Evolutionary conservation across 2,113 vertebrate species (phyloP).

Genomic region (Corvus hawaiiensis): DNA sequence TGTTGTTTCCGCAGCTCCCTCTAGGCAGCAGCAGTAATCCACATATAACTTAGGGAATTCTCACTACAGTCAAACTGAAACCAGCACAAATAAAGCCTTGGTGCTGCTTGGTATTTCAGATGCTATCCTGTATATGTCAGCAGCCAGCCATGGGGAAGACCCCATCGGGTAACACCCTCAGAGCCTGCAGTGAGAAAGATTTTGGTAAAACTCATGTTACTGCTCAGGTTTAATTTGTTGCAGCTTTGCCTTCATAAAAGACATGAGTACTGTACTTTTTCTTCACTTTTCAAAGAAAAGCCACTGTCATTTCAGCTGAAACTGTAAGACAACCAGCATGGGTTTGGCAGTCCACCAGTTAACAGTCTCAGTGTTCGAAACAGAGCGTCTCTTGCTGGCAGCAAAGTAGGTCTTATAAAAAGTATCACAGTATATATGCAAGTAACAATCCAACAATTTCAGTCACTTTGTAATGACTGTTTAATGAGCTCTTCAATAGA

Average conservation of each 20-base stretch:
- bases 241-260: not conserved
- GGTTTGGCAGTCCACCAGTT: not conserved
- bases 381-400: not conserved
- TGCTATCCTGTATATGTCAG: not conserved
- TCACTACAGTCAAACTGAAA: not conserved
- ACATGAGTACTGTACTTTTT: not conserved
- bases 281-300: not conserved
- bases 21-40: conserved; percentile 43
- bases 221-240: not conserved
- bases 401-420: not conserved
- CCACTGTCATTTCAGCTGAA: not conserved
- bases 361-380: not conserved
- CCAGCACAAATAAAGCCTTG: not conserved
- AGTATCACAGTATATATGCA: not conserved
- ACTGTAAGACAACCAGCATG: not conserved
- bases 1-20: conserved; percentile 8
- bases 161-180: not conserved
- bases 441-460: not conserved
- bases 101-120: not conserved
- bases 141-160: not conserved
- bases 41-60: not conserved
- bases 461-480: not conserved
- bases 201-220: not conserved
- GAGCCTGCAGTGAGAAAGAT: not conserved
- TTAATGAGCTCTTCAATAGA: not conserved